A percentile compares a stretch with the other conserved stretches of the same genome.
Evolutionary conservation across 2,113 vertebrate species (phyloP).

Genomic region (Sitta europaea): DNA sequence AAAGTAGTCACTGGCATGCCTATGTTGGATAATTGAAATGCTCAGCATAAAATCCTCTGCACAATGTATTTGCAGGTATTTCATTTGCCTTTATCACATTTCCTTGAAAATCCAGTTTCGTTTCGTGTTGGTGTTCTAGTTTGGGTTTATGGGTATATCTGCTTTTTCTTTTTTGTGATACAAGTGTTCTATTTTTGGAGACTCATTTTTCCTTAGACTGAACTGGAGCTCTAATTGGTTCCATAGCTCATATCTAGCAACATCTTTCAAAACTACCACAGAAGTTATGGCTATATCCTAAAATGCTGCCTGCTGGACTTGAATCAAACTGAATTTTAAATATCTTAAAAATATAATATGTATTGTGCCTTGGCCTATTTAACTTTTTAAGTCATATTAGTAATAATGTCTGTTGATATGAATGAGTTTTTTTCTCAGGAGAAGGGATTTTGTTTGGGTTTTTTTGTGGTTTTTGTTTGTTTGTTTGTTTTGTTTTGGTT

Average conservation of each 20-base stretch:
- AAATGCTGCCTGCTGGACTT: not conserved
- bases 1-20: not conserved
- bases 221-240: constrained; percentile 42
- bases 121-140: not conserved
- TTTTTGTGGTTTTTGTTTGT: too few species aligned
- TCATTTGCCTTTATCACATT: not conserved
- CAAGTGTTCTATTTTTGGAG: constrained; percentile 10
- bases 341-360: not conserved
- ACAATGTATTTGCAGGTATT: not conserved
- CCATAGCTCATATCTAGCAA: constrained; percentile 35
- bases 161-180: not conserved
- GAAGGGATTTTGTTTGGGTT: too few species aligned
- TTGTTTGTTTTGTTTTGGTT: too few species aligned
- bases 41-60: not conserved
- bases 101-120: not conserved
- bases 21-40: not conserved
- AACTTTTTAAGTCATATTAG: not conserved
- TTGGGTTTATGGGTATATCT: not conserved
- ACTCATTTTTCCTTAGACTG: constrained; percentile 27
- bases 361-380: not conserved
- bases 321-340: constrained; percentile 6
- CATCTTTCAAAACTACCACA: not conserved
- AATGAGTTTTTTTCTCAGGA: not conserved
- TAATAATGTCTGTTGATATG: not conserved
- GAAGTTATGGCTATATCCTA: not conserved